These are phyloP conservation scores for Drymonia ruficornis DNA, from an alignment of 2,888 invertebrate species.

Conservation along the genomic window DNA sequence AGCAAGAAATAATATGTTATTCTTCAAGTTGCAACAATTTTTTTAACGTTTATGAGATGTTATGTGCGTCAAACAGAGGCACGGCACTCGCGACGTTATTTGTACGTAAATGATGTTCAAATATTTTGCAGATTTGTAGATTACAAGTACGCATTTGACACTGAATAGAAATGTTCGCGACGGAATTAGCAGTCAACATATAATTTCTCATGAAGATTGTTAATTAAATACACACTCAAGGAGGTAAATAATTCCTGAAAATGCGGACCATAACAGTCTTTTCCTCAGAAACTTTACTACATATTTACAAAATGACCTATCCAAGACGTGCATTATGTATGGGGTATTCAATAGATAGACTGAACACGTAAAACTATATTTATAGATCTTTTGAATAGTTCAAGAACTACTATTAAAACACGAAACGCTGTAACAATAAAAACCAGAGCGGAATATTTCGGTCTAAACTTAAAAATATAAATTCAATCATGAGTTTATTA, in stretches of 20 bases:
- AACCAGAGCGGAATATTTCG: not conserved
- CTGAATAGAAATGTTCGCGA: slow-evolving; percentile 25
- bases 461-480: not conserved
- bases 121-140: slow-evolving; percentile 22
- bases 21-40: slow-evolving; percentile 15
- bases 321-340: no score
- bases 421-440: not conserved
- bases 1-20: not conserved
- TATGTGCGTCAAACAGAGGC: slow-evolving; percentile 48
- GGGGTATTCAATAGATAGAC: no score
- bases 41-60: slow-evolving; percentile 36
- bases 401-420: no score
- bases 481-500: no score
- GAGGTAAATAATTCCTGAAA: not conserved
- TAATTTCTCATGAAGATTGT: not conserved
- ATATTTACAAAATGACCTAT: no score
- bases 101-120: slow-evolving; percentile 22
- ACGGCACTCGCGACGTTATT: slow-evolving; percentile 5
- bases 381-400: no score
- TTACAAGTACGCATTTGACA: slow-evolving; percentile 33
- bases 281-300: not conserved
- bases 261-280: not conserved
- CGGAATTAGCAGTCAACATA: slow-evolving; percentile 3
- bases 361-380: no score
- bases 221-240: no score